phyloP scores from a whole-genome alignment of 1,140 invertebrate species.

The Asobara japonica region DNA sequence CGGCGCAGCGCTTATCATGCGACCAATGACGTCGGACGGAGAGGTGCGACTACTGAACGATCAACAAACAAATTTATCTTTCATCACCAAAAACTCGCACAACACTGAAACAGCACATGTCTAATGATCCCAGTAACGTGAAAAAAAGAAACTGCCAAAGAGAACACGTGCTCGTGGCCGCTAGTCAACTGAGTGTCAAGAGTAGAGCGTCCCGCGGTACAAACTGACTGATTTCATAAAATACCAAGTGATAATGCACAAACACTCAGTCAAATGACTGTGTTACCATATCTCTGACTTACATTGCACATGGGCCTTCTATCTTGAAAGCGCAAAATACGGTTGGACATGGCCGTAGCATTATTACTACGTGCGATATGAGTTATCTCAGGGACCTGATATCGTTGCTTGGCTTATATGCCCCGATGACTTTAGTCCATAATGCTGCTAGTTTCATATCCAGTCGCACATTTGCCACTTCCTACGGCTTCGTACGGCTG shows the following conservation, averaged over 20 bases:
- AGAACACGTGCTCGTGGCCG: background rate
- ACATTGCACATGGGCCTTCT: slow-evolving; percentile 9
- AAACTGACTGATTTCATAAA: slow-evolving; percentile 59
- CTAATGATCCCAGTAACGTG: no score
- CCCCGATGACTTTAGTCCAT: slow-evolving; percentile 8
- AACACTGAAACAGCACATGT: background rate
- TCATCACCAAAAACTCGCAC: no score
- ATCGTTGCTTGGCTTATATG: slow-evolving; percentile 15
- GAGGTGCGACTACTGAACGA: no score
- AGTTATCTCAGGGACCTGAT: slow-evolving; percentile 33
- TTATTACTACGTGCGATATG: slow-evolving; percentile 33
- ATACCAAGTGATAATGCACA: slow-evolving; percentile 58
- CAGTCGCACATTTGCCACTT: slow-evolving; percentile 3
- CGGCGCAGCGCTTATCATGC: no score
- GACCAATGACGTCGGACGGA: no score
- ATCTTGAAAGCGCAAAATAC: slow-evolving; percentile 23
- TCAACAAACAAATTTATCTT: no score
- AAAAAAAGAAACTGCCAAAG: background rate
- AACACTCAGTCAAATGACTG: slow-evolving; percentile 32
- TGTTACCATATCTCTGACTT: slow-evolving; percentile 55
- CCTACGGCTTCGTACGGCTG: background rate
- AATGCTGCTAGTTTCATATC: slow-evolving; percentile 10
- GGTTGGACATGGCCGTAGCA: slow-evolving; percentile 21
- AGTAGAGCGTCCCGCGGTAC: slow-evolving; percentile 19
- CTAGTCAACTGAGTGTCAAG: slow-evolving; percentile 6